Base-by-base conservation (phyloP, 2,797 vertebrate genomes). In the Glossophaga mutica region DNA sequence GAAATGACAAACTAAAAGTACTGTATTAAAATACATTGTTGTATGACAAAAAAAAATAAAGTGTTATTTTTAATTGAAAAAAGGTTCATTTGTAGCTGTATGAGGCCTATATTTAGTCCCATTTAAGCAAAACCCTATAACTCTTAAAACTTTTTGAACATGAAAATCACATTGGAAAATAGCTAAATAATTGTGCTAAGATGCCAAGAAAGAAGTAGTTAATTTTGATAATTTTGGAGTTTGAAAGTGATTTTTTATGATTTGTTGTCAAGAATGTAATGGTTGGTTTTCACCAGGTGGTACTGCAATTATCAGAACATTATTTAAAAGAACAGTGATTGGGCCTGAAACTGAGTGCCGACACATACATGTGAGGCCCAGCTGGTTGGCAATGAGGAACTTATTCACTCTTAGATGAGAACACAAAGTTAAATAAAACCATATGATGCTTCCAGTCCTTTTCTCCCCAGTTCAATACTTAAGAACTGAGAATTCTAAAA, bases 71-170 rank as follows among this genome's bases (percentile, higher is more conserved):
- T 55, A 96, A 74, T 26, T 46, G 32, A 68, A 46, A 74, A 6
- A 0, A 90, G 55, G 16, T 96, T 44, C 16, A 65, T 93, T 97
- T 95, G 2, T 93, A 97, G 6, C n/a, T 96, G 84, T 97, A 88
- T 95, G 74, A 95, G 78, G 74, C 96, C 87, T 96, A 96, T 98
- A 97, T 98, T 62, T 78, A 97, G 94, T 97, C 98, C 34, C 24
- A 95, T 96, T 97, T 44, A 59, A 34, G 16, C 87, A 16, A 71
- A 78, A 93, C 39, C 10, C 19, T 97, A 32, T 88, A 96, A 94
- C 6, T n/a, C 18, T 91, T 42, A 86, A 52, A 68, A 90, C 4
- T 55, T 83, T 59, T 65, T 68, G 21, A 90, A 77, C 10, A 73
- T 94, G 34, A 94, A 97, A 97, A 96, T 76, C 0, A 0, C 32